Base-by-base conservation (phyloP, 2,797 vertebrate species). In the Rachycentron canadum region DNA sequence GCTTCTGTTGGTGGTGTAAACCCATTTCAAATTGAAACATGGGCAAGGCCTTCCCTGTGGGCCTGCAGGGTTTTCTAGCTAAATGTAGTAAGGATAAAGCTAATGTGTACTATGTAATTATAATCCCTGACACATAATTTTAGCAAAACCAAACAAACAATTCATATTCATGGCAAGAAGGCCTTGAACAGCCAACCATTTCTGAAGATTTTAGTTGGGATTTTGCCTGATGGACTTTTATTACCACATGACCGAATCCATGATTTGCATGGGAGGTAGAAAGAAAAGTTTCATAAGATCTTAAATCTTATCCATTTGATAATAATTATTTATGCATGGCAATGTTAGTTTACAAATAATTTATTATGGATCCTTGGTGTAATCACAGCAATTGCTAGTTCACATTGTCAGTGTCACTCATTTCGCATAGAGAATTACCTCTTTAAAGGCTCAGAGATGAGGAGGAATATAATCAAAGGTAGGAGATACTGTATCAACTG, bases 21-120 rank as follows among this genome's bases (percentile, higher is more conserved):
- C 23, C 21, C 23, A 38, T 78, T 72, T 77, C 50, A 89, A 81
- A 69, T 59, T n/a, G 60, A 85, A 79, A 74, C 47, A 25, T 69
- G 30, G 50, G 60, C 16, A 60, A 58, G 19, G 62, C 1, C 1
- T 50, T 72, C 59, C 43, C 43, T 76, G 8, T 16, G 19, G 30
- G 41, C 0, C 17, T 56, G 58, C 38, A 73, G 52, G 11, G 17
- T 23, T 65, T 57, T 59, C 7, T 45, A 23, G 17, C 19, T 25
- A 66, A 10, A 69, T 69, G 43, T 38, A 32, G 21, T 41, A 50
- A 73, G 49, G 34, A 40, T 52, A 32, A 53, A 60, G 10, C 25
- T 45, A 7, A n/a, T 23, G 19, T 56, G 19, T 11, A 38, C 10
- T 57, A 17, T 60, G 16, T 41, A 4, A 32, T 60, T 38, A 21